Conservation (phyloP, 2,797 vertebrate genomes). For the Chelidonichthys spinosus region DNA sequence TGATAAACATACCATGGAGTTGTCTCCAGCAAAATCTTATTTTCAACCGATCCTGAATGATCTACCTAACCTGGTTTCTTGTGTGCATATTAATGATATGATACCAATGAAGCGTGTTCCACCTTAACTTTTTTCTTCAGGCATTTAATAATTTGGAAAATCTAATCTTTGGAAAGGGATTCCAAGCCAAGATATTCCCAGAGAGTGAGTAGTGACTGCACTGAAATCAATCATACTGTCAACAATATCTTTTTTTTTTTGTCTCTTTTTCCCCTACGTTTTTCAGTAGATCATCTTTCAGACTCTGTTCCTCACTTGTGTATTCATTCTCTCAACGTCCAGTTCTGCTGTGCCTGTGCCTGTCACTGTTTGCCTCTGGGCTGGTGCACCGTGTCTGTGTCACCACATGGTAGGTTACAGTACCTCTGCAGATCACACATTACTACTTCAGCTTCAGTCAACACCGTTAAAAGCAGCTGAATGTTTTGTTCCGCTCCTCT, state of each 20-base stretch:
- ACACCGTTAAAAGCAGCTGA: background rate
- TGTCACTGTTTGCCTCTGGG: constrained; percentile 94
- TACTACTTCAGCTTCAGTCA: background rate
- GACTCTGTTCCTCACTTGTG: constrained; percentile 11
- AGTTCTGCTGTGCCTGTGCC: constrained; percentile 88
- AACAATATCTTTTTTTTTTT: background rate
- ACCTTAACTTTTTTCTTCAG: constrained; percentile 85
- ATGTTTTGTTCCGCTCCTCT: background rate
- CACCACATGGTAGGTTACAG: constrained; percentile 83
- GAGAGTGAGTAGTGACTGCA: constrained; percentile 88
- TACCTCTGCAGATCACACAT: background rate
- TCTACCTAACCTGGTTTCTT: background rate
- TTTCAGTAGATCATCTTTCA: background rate
- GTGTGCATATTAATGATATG: background rate
- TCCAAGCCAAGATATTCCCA: constrained; percentile 98
- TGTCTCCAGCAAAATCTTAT: background rate
- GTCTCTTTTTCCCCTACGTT: background rate
- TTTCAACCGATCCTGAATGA: background rate
- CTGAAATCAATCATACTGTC: background rate
- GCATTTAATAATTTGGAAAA: constrained; percentile 98
- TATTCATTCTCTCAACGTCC: constrained; percentile 38
- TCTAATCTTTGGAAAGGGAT: constrained; percentile 95
- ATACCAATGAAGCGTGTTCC: background rate
- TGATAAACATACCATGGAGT: accelerated
- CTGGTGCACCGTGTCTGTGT: constrained; percentile 92